A percentile compares a stretch with the other conserved stretches of the same genome.
Conservation (phyloP, 2,797 vertebrate genomes). For the Ciconia nigra region DNA sequence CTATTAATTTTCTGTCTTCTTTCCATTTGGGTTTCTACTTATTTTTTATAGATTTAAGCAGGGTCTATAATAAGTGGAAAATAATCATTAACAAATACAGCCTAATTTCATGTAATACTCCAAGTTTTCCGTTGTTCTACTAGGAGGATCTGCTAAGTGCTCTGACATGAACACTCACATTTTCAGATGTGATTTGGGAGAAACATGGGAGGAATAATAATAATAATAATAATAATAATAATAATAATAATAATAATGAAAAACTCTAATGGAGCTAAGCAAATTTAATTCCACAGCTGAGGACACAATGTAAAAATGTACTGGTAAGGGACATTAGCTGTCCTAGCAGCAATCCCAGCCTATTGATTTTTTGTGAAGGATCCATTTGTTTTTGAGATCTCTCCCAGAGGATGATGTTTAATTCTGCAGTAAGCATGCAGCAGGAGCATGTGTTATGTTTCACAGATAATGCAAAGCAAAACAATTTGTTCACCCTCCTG, state of each 20-base stretch:
- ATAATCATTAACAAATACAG: not conserved
- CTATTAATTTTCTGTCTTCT: not conserved
- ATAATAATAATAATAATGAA: not conserved
- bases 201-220: not conserved
- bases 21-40: not conserved
- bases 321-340: conserved; percentile 9
- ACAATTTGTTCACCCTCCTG: conserved; percentile 8
- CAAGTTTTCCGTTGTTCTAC: not conserved
- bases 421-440: conserved; percentile 21
- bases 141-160: not conserved
- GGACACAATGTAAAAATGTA: not conserved
- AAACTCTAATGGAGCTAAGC: conserved; percentile 9
- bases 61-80: not conserved
- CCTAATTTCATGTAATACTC: not conserved
- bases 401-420: conserved; percentile 8
- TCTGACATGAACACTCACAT: not conserved
- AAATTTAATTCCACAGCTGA: conserved; percentile 45
- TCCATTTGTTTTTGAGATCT: conserved; percentile 49
- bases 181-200: not conserved
- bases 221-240: not conserved
- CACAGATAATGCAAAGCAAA: conserved; percentile 61
- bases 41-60: not conserved
- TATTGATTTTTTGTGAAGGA: conserved; percentile 53
- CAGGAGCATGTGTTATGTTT: conserved; percentile 22
- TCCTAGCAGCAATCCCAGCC: conserved; percentile 23